Conservation (phyloP, 2,113 vertebrate species). For the Pseudopodoces humilis region DNA sequence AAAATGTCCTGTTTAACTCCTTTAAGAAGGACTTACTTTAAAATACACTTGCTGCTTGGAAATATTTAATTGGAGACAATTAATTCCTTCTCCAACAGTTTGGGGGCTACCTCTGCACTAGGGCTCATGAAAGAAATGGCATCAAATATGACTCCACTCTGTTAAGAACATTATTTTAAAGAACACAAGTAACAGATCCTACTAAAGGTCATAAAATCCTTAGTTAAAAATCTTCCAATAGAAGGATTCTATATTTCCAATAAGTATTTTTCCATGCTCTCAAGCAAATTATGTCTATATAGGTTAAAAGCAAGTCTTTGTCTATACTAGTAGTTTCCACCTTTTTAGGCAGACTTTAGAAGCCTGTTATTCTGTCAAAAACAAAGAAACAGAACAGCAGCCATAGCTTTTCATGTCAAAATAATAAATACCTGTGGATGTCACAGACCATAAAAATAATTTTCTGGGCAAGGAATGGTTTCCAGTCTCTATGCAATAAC, state of each 20-base stretch:
- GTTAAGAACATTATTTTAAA: conserved; percentile 36
- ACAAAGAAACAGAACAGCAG: conserved; percentile 3
- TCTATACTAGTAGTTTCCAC: neutral
- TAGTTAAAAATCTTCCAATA: neutral
- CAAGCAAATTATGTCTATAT: neutral
- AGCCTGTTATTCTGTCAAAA: neutral
- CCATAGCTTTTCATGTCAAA: neutral
- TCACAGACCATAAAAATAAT: conserved; percentile 8
- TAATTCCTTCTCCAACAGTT: neutral
- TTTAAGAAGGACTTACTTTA: neutral
- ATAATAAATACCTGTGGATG: neutral
- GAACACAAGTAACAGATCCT: conserved; percentile 14
- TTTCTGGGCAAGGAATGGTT: neutral
- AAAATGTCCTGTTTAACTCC: neutral
- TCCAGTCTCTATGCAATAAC: neutral
- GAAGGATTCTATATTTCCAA: neutral
- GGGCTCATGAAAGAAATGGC: neutral
- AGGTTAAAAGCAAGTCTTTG: neutral
- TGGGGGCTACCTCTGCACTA: neutral
- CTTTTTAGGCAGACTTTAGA: conserved; percentile 7
- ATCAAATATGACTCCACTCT: neutral
- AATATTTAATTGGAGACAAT: neutral
- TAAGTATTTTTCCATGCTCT: conserved; percentile 15
- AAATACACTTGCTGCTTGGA: conserved; percentile 1
- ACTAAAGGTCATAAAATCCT: conserved; percentile 21